phyloP scores from a whole-genome alignment of 2,113 vertebrate species.

The Phalacrocorax carbo region DNA sequence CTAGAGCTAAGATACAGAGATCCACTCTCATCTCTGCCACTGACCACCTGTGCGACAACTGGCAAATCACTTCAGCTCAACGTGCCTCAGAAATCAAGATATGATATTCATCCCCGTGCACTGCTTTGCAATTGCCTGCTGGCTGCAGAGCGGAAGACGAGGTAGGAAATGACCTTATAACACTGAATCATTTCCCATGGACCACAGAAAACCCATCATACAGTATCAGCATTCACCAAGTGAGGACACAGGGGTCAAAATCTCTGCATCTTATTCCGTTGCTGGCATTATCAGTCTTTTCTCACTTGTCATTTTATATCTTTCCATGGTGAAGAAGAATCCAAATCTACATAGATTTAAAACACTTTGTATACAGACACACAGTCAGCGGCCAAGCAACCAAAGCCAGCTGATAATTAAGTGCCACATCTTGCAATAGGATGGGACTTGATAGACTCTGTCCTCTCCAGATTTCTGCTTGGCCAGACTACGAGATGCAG shows the following conservation, averaged over 20 bases:
- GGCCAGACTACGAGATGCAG: background rate
- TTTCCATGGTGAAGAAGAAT: background rate
- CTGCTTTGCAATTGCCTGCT: background rate
- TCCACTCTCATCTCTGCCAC: background rate
- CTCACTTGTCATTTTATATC: background rate
- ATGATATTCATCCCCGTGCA: background rate
- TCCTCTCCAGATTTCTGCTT: background rate
- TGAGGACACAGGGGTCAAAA: accelerated
- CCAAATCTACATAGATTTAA: background rate
- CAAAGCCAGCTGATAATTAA: background rate
- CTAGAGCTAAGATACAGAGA: background rate
- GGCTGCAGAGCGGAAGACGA: background rate
- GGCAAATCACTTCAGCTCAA: background rate
- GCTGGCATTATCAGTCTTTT: background rate
- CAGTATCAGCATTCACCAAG: background rate
- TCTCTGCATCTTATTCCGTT: background rate
- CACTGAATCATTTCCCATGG: background rate
- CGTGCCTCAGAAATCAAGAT: background rate
- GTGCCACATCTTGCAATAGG: background rate
- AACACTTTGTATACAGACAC: background rate
- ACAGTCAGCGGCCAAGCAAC: background rate
- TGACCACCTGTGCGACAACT: background rate
- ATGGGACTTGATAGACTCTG: background rate
- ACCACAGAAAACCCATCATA: background rate
- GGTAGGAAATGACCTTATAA: background rate